Conservation (phyloP, 2,113 vertebrate species). For the Daphoenositta chrysoptera region DNA sequence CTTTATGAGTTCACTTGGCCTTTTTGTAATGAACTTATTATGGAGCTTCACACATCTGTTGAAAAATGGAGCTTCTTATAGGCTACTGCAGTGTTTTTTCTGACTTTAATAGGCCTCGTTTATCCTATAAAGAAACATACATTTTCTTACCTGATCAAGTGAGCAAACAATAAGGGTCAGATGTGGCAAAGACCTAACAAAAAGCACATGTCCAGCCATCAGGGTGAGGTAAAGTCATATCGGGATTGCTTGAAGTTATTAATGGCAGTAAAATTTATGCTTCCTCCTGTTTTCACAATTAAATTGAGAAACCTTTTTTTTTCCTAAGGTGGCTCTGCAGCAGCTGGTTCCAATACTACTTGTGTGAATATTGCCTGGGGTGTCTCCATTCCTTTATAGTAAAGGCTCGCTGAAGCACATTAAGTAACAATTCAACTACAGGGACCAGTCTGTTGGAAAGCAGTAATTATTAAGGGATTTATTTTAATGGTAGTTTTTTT, state of each 20-base stretch:
- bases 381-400: conserved; percentile 73
- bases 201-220: conserved; percentile 87
- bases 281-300: conserved; percentile 97
- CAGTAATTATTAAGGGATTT: conserved; percentile 62
- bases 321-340: conserved; percentile 75
- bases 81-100: conserved; percentile 70
- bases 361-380: conserved; percentile 83
- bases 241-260: conserved; percentile 89
- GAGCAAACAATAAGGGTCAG: conserved; percentile 80
- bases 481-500: conserved; percentile 53
- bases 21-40: conserved; percentile 74
- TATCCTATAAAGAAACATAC: conserved; percentile 75
- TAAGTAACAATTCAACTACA: conserved; percentile 67
- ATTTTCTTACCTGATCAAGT: conserved; percentile 83
- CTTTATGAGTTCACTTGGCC: conserved; percentile 65
- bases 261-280: conserved; percentile 97
- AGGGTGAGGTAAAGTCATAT: conserved; percentile 76
- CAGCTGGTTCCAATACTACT: conserved; percentile 88
- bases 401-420: conserved; percentile 63
- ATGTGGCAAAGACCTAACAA: conserved; percentile 82
- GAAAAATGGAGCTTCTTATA: conserved; percentile 67
- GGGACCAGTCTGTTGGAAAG: conserved; percentile 56
- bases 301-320: conserved; percentile 81
- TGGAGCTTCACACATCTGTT: conserved; percentile 75
- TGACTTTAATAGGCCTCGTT: conserved; percentile 75